These are phyloP conservation scores for Anodontia alba DNA, from an alignment of 2,888 invertebrate species.

Conservation along the genomic window DNA sequence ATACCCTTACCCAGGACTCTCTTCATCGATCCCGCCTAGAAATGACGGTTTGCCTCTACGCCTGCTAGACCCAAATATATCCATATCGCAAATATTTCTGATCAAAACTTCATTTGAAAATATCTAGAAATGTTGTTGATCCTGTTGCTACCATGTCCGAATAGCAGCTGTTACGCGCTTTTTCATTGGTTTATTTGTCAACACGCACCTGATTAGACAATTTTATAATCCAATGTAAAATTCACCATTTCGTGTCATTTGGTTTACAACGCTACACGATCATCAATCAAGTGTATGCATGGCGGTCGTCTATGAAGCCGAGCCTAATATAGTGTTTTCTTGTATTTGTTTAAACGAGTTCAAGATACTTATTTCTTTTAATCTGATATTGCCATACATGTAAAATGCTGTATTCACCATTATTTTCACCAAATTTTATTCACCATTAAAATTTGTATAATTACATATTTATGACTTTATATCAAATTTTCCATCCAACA, in stretches of 20 bases:
- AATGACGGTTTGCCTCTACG: conserved; percentile 46
- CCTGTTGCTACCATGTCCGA: conserved; percentile 51
- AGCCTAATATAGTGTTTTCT: too few species aligned
- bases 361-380: too few species aligned
- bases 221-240: not conserved
- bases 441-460: too few species aligned
- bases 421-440: too few species aligned
- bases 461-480: too few species aligned
- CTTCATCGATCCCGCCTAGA: conserved; percentile 55
- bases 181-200: not conserved
- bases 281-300: too few species aligned
- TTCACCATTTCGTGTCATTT: not conserved
- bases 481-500: too few species aligned
- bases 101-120: not conserved
- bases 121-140: conserved; percentile 44
- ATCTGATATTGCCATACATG: too few species aligned
- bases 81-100: conserved; percentile 21
- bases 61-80: conserved; percentile 53
- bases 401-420: too few species aligned
- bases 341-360: too few species aligned
- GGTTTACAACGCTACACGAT: too few species aligned
- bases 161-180: not conserved
- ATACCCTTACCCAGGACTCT: conserved; percentile 43
- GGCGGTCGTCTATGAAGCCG: too few species aligned
- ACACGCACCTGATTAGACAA: not conserved